phyloP scores from a whole-genome alignment of 2,888 invertebrate species.

The Anaspis maculata region DNA sequence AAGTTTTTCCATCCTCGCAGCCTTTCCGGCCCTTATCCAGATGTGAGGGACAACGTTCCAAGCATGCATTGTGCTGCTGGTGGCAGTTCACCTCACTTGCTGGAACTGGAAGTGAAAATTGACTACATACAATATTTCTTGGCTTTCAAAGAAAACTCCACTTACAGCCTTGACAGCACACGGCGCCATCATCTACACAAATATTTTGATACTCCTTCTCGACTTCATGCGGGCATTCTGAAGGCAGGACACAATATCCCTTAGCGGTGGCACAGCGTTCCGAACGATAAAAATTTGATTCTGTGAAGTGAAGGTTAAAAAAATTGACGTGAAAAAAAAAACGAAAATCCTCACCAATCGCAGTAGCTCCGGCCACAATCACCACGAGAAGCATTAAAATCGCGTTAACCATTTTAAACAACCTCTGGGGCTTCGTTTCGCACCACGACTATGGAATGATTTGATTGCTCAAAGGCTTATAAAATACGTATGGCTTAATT shows the following conservation, averaged over 20 bases:
- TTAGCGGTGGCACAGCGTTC: conserved; percentile 12
- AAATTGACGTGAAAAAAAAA: background rate
- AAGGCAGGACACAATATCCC: conserved; percentile 19
- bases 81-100: conserved; percentile 13
- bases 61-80: conserved; percentile 16
- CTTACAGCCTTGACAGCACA: conserved; percentile 25
- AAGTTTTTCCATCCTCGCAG: conserved; percentile 11
- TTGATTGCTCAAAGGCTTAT: no score
- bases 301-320: conserved; percentile 5
- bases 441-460: no score
- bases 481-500: no score
- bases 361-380: no score
- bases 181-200: conserved; percentile 18
- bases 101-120: conserved; percentile 9
- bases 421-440: no score
- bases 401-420: no score
- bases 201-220: conserved; percentile 11
- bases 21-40: conserved; percentile 16
- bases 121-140: background rate
- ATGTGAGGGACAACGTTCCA: conserved; percentile 5
- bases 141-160: no score
- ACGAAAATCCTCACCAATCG: no score
- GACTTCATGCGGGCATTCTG: conserved; percentile 18
- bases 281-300: conserved; percentile 20
- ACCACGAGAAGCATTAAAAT: no score